Evolutionary conservation across 1,140 invertebrate species (phyloP), one percentile per base, ranked within the genome.

Genomic region (Coptotermes formosanus): DNA sequence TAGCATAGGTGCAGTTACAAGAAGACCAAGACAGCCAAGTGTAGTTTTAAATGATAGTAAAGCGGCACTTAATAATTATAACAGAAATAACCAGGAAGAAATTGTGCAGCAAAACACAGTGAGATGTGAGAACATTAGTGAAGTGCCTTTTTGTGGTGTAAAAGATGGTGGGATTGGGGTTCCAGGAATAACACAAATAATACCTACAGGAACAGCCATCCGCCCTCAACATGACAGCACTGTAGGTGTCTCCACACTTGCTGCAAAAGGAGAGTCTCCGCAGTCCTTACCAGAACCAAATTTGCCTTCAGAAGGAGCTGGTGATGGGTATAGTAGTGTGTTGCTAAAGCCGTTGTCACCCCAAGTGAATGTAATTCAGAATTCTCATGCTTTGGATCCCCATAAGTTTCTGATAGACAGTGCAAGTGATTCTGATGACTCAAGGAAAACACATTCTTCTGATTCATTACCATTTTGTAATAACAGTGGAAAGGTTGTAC

Each of bases 351-450:
- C 64, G 30, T n/a, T n/a, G n/a, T 55, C 52, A 19, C 21, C 25
- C 14, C 64, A 75, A 1, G 64, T 75, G 64, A 75, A 75, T 75
- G 64, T 88, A 52, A 88, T 89, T 55, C 90, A 88, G 86, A 89
- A 91, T 84, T 91, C 91, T 52, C 89, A 90, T 87, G 84, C 91
- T 19, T 90, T 91, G 86, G 89, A 89, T 30, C 87, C 87, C 21
- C n/a, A 25, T 25, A 75, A 75, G n/a, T 75, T 30, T n/a, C 6
- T 14, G n/a, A 25, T 6, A 30, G 8, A 8, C 8, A 30, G 64
- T 30, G 64, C 14, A 25, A 75, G 64, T 75, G n/a, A n/a, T 1
- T 75, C 64, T 75, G 64, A 75, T 75, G 64, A 75, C 9, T 11
- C 25, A 30, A 25, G n/a, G 25, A 75, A 75, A 30, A 30, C 8